Percentiles rank a stretch among this genome's conserved stretches.
Evolutionary conservation across 2,888 invertebrate species (phyloP).

Genomic region (Pachydiplax longipennis): DNA sequence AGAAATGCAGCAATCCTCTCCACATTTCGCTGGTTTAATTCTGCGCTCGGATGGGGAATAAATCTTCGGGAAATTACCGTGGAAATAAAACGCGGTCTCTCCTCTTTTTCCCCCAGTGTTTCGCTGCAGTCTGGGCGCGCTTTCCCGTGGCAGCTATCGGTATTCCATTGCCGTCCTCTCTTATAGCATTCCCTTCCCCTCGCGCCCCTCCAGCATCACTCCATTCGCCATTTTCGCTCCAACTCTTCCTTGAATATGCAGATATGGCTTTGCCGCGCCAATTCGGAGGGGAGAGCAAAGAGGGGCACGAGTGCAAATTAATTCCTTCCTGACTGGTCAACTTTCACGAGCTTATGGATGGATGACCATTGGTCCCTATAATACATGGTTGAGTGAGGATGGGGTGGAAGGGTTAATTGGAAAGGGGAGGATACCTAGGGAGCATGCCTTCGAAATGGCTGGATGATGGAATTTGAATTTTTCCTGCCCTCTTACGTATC

Average conservation of each 20-base stretch:
- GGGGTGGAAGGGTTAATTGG: not conserved
- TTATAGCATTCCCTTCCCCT: not conserved
- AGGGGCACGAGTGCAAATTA: not conserved
- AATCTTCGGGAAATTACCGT: not conserved
- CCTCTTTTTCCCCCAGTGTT: not conserved
- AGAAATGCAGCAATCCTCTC: not conserved
- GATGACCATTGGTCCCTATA: not conserved
- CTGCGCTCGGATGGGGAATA: not conserved
- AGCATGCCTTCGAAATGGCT: not conserved
- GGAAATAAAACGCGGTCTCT: not conserved
- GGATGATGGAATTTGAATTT: too few species aligned
- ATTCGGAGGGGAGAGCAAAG: not conserved
- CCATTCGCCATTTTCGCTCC: not conserved
- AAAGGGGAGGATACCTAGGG: not conserved
- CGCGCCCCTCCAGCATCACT: not conserved
- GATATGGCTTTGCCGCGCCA: not conserved
- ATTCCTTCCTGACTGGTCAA: conserved; percentile 36
- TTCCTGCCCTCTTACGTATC: too few species aligned
- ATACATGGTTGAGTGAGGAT: not conserved
- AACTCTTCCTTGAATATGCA: not conserved
- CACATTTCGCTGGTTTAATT: not conserved
- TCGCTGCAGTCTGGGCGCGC: not conserved
- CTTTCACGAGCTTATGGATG: conserved; percentile 2
- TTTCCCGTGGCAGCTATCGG: not conserved
- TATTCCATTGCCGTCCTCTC: not conserved